Evolutionary conservation across 1,140 invertebrate species (phyloP).

Genomic region (Leptopilina clavipes): DNA sequence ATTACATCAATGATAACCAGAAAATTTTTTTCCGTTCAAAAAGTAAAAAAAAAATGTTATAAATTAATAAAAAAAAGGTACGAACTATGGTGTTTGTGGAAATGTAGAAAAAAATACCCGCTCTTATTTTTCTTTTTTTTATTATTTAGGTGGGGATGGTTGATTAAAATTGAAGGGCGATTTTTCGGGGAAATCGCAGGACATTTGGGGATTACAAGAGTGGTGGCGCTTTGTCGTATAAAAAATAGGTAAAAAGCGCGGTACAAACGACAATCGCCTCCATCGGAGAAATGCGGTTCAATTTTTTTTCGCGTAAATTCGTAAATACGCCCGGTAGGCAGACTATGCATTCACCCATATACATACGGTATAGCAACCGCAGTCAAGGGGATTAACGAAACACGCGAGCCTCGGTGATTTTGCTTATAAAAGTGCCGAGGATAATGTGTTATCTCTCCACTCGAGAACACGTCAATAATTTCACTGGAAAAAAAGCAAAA

Average conservation of each 20-base stretch:
- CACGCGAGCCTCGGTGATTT: slow-evolving; percentile 27
- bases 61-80: too few species aligned
- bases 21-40: too few species aligned
- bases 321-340: slow-evolving; percentile 32
- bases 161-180: slow-evolving; percentile 31
- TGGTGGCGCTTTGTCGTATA: slow-evolving; percentile 32
- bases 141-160: background rate
- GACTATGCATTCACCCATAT: slow-evolving; percentile 28
- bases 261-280: slow-evolving; percentile 34
- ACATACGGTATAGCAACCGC: slow-evolving; percentile 30
- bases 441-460: slow-evolving; percentile 14
- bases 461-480: slow-evolving; percentile 15
- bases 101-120: background rate
- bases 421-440: slow-evolving; percentile 26
- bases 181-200: slow-evolving; percentile 32
- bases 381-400: slow-evolving; percentile 32
- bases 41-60: too few species aligned
- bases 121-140: background rate
- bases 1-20: too few species aligned
- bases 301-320: slow-evolving; percentile 33
- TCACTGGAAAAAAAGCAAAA: background rate
- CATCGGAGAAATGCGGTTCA: slow-evolving; percentile 34
- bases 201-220: slow-evolving; percentile 27
- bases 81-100: background rate
- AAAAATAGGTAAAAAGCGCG: slow-evolving; percentile 34